These are phyloP conservation scores for Anodontia alba DNA, from an alignment of 2,888 invertebrate species.

Conservation along the genomic window DNA sequence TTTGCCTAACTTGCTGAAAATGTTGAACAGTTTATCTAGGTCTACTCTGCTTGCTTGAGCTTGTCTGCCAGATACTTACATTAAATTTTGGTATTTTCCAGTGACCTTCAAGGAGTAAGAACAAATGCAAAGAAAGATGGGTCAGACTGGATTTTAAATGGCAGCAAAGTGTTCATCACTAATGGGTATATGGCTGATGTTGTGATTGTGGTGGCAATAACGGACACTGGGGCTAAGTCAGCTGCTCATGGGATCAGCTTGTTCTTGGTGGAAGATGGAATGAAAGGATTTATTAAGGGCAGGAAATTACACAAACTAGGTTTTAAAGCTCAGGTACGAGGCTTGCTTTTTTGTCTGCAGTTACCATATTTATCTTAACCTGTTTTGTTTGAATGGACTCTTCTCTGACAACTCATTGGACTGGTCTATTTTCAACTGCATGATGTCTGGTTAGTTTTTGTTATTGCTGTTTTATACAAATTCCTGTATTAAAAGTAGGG, in stretches of 20 bases:
- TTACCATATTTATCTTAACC: neutral
- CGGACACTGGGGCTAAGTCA: slow-evolving; percentile 84
- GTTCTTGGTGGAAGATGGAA: slow-evolving; percentile 85
- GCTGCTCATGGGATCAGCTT: slow-evolving; percentile 85
- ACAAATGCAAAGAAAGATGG: slow-evolving; percentile 85
- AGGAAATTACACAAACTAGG: slow-evolving; percentile 85
- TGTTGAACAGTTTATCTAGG: too few species aligned
- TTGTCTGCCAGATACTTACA: too few species aligned
- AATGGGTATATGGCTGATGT: slow-evolving; percentile 85
- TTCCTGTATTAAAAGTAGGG: too few species aligned
- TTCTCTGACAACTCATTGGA: too few species aligned
- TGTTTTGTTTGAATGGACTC: too few species aligned
- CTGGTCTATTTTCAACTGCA: too few species aligned
- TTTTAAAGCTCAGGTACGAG: slow-evolving; percentile 82
- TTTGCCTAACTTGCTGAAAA: too few species aligned
- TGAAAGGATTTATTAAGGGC: slow-evolving; percentile 85
- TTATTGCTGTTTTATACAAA: too few species aligned
- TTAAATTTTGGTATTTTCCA: too few species aligned
- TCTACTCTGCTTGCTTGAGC: too few species aligned
- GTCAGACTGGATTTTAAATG: slow-evolving; percentile 85
- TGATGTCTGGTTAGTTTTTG: too few species aligned
- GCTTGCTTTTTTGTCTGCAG: too few species aligned
- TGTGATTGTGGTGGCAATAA: slow-evolving; percentile 85
- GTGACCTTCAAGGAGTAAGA: slow-evolving; percentile 85
- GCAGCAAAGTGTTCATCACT: slow-evolving; percentile 86